Evolutionary conservation across 2,888 invertebrate genomes (phyloP), one percentile per base, ranked within the genome.

Genomic region (Drosophila setosimentum): DNA sequence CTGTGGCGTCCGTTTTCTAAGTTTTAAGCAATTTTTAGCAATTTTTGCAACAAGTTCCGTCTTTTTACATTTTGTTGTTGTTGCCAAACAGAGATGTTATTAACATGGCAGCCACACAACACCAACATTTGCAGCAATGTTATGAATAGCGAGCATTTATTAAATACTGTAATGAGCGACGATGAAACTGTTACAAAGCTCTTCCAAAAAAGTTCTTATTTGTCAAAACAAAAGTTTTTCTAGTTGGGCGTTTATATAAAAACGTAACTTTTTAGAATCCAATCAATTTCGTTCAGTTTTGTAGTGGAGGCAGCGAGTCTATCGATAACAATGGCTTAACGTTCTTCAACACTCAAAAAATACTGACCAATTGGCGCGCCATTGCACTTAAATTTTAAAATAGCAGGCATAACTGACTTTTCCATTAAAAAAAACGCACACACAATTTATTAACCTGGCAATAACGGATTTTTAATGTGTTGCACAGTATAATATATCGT

Each of bases 1-100:
- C 66, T 57, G 29, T 70, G 50, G 35, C n/a, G 48, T 60, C 45
- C 60, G 27, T 51, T 67, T 51, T 21, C 40, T 63, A 33, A 55
- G 42, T 64, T 72, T 74, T 21, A 16, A 29, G 27, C 32, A 49
- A 68, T 68, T 40, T 67, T 73, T 33, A 62, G 60, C 70, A 63
- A 79, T 76, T 82, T 83, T 71, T 85, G 83, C 83, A 86, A 72
- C 77, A 87, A 83, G 83, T 83, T 88, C 88, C 88, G 83, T 86
- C 89, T 83, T 88, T 63, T 86, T 75, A 83, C 83, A 83, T 83
- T 83, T 86, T 77, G 78, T 81, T 81, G 84, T 82, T 82, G 76
- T 65, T 86, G 71, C 61, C 51, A 53, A 65, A 69, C 68, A 57
- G 64, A 60, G 27, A 76, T 78, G 76, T 73, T 76, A 50, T 57